Evolutionary conservation across 2,797 vertebrate species (phyloP), one percentile per base, ranked within the genome.

Genomic region (Betta splendens): DNA sequence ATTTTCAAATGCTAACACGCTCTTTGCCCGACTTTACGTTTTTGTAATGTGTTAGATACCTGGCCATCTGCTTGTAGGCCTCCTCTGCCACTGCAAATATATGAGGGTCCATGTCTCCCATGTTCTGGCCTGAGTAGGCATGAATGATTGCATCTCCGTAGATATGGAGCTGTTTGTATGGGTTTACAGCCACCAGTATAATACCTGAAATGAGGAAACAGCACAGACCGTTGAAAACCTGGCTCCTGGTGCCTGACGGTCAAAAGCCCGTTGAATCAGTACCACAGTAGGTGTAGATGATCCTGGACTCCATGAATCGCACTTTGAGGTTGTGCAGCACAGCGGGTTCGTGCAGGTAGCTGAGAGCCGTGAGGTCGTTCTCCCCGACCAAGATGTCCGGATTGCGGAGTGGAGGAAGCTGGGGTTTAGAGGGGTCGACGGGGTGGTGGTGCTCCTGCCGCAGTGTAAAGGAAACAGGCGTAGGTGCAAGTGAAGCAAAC

Each of bases 221-320:
- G 16, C 29, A 40, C 15, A 67, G 18, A 5, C 17, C 25, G 43
- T 8, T 0, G 5, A 26, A 23, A 61, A 9, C 5, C 16, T 5
- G 26, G 36, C 48, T 29, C 12, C 12, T 9, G 10, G n/a, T 13
- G n/a, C 45, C 25, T 9, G 7, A 64, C 2, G 38, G 31, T 12
- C 12, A 57, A 60, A 21, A 15, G 4, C n/a, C 25, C 29, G 16
- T 37, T 48, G 18, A 7, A 20, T 5, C 56, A 26, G 80, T 91
- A 99, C 98, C 97, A 15, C 98, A 98, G 28, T 99, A 99, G 6
- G 98, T 99, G 36, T 99, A 99, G 87, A 99, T 99, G 82, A 96
- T 95, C 52, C 89, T 95, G 54, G 96, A 98, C 48, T 99, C 98
- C 60, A 94, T 91, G 56, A 99, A 99, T 74, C 97, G 94, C 69